Base-by-base conservation (phyloP, 2,888 invertebrate genomes). In the Drosophila bunnanda region DNA sequence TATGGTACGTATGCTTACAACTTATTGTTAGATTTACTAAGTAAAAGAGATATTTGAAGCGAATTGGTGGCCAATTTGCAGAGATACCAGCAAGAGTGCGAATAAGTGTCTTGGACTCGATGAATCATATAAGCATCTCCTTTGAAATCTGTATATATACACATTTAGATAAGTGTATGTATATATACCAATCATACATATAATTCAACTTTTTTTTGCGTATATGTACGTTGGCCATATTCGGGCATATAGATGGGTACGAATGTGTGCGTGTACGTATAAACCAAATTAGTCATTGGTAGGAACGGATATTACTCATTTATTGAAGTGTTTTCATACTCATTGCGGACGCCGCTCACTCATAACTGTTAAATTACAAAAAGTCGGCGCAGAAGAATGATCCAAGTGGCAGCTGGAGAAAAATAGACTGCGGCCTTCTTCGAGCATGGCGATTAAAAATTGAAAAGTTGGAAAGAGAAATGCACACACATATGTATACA, bases 1-100 rank as follows among this genome's bases (percentile, higher is more conserved):
- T 79, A 82, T 82, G 82, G 82, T 82, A 85, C 80, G 82, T 50
- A 25, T 50, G 20, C n/a, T 34, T 15, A 3, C 15, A 32, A 30
- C 20, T 53, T 34, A 5, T 12, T 15, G n/a, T 30, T 12, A 38
- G 15, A 17, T 17, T 59, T 10, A 10, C 25, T 41, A n/a, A 13
- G 28, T 17, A 56, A 53, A 36, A 12, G 17, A 44, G 9, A 10
- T 36, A 15, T 0, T 34, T 20, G n/a, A 38, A 17, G 39, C 39
- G 25, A 20, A 41, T 34, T 38, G 25, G 15, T 34, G 48, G 66
- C 32, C 10, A 32, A 60, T 28, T 50, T n/a, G 50, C 36, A 20
- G 38, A 32, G 17, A 57, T 41, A 32, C 20, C 39, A 65, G 34
- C 25, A 20, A 41, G 39, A 65, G 66, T 65, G 39, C 66, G 22